Conservation (phyloP, 2,797 vertebrate genomes). For the Thunnus albacares region DNA sequence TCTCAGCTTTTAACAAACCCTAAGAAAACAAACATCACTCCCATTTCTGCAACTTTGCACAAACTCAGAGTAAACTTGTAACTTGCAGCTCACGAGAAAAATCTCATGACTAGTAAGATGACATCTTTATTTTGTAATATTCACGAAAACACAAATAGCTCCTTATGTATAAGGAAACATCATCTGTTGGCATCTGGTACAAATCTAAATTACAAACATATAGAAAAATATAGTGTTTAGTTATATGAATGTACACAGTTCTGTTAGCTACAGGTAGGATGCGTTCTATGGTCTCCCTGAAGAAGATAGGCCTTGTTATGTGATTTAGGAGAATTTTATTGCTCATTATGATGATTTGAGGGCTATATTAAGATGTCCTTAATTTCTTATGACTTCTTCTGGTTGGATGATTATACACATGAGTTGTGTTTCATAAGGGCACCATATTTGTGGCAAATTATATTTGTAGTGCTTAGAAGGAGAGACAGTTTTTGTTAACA, state of each 20-base stretch:
- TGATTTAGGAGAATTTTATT: conserved; percentile 20
- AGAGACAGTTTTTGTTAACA: conserved; percentile 2
- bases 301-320: conserved; percentile 7
- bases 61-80: conserved; percentile 10
- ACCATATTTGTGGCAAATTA: conserved; percentile 19
- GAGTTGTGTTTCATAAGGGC: not conserved
- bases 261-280: not conserved
- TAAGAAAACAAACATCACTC: not conserved
- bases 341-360: conserved; percentile 9
- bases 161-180: too few relatives aligned
- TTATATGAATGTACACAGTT: not conserved
- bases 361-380: conserved; percentile 9
- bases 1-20: conserved; percentile 19
- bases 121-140: conserved; percentile 1
- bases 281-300: not conserved
- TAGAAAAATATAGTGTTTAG: not conserved
- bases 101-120: conserved; percentile 6
- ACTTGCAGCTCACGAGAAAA: not conserved
- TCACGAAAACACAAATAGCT: conserved; percentile 10
- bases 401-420: conserved; percentile 7
- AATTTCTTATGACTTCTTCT: conserved; percentile 7
- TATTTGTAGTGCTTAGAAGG: conserved; percentile 2
- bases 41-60: not conserved
- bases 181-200: not conserved
- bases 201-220: not conserved